These are phyloP conservation scores for Sycophaga agraensis DNA, from an alignment of 1,140 invertebrate species.

Conservation along the genomic window DNA sequence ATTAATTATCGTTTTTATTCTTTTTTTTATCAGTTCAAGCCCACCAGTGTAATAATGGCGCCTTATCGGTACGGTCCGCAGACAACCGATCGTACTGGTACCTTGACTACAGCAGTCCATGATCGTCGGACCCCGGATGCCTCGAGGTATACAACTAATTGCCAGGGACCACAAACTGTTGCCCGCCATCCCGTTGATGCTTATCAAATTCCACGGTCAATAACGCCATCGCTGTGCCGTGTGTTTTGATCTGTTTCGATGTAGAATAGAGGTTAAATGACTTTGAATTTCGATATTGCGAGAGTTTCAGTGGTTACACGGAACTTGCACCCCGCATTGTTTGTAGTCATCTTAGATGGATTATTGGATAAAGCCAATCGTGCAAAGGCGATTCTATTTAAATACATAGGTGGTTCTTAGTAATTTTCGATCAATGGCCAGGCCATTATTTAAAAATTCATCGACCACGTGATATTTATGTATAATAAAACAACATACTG, in stretches of 20 bases:
- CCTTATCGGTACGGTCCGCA: too few species aligned
- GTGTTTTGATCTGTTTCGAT: slow-evolving; percentile 40
- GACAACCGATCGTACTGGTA: too few species aligned
- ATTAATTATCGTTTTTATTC: too few species aligned
- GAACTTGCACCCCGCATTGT: neutral
- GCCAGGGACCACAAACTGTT: slow-evolving; percentile 46
- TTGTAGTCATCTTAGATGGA: neutral
- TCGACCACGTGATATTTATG: too few species aligned
- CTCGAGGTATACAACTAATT: slow-evolving; percentile 42
- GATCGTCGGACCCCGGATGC: slow-evolving; percentile 26
- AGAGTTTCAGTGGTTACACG: neutral
- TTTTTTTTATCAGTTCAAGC: too few species aligned
- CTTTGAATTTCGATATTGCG: slow-evolving; percentile 26
- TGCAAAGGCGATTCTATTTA: too few species aligned
- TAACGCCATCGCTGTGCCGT: slow-evolving; percentile 37
- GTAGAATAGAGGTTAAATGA: neutral
- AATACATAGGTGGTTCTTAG: too few species aligned
- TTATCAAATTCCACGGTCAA: slow-evolving; percentile 47
- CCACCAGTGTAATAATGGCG: too few species aligned
- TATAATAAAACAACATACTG: too few species aligned
- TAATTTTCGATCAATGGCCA: too few species aligned
- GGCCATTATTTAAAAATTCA: too few species aligned
- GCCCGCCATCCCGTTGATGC: slow-evolving; percentile 28
- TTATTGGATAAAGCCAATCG: neutral
- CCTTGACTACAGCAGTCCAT: too few species aligned